These are phyloP conservation scores for Lasioglossum morio DNA, from an alignment of 2,888 invertebrate species.

Conservation along the genomic window DNA sequence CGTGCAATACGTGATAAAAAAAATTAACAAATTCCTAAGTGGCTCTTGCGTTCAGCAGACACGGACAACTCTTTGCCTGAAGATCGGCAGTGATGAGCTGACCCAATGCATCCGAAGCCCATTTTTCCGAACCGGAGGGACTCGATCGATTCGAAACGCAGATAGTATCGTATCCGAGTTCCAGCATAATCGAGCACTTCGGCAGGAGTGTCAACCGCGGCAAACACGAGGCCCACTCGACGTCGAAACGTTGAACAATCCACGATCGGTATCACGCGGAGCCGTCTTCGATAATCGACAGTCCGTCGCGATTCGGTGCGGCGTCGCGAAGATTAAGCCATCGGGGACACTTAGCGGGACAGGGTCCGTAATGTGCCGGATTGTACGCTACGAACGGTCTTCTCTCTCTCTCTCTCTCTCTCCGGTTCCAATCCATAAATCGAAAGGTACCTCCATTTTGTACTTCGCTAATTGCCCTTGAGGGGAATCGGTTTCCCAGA, in stretches of 20 bases:
- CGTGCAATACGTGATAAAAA: background rate
- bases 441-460: conserved; percentile 72
- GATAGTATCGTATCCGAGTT: background rate
- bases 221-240: background rate
- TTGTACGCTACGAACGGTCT: background rate
- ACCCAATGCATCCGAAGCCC: background rate
- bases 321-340: conserved; percentile 64
- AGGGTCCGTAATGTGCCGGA: conserved; percentile 4
- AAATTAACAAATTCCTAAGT: background rate
- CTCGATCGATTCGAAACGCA: background rate
- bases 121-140: background rate
- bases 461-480: conserved; percentile 73
- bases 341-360: conserved; percentile 66
- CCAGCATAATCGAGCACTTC: background rate
- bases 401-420: background rate
- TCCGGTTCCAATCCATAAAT: conserved; percentile 65
- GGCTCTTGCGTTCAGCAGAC: background rate
- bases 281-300: conserved; percentile 45
- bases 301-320: conserved; percentile 41
- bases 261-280: conserved; percentile 24
- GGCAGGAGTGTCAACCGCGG: background rate
- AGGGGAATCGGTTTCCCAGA: conserved; percentile 69
- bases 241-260: conserved; percentile 25
- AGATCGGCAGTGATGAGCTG: background rate
- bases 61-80: background rate